These are phyloP conservation scores for Idaea biselata DNA, from an alignment of 2,888 invertebrate genomes.

Conservation along the genomic window DNA sequence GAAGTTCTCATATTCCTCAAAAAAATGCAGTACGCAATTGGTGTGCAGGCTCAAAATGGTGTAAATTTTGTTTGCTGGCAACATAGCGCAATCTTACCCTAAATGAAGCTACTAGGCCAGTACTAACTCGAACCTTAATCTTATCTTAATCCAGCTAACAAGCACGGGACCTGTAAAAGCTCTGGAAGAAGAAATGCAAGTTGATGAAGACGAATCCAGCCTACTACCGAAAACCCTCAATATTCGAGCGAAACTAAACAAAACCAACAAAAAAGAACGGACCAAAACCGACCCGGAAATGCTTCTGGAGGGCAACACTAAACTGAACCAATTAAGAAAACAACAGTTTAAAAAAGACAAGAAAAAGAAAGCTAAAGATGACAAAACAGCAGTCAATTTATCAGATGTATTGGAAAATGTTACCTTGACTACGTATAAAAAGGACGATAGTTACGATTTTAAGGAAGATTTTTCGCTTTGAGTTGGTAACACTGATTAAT, in stretches of 20 bases:
- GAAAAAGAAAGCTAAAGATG: conserved; percentile 74
- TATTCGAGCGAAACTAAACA: conserved; percentile 61
- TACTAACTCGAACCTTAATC: not conserved
- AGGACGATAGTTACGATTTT: conserved; percentile 82
- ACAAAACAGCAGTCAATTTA: conserved; percentile 83
- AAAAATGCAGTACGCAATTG: too few species aligned
- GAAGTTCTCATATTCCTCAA: too few species aligned
- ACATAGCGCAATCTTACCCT: too few species aligned
- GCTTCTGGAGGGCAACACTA: conserved; percentile 85
- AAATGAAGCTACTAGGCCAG: too few species aligned
- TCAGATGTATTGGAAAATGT: conserved; percentile 84
- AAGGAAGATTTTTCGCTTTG: conserved; percentile 78
- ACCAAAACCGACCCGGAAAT: conserved; percentile 83
- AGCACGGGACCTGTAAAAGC: conserved; percentile 83
- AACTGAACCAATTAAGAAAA: conserved; percentile 65
- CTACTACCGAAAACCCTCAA: conserved; percentile 64
- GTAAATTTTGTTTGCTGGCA: too few species aligned
- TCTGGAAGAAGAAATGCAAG: conserved; percentile 74
- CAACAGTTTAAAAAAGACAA: conserved; percentile 83
- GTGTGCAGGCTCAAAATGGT: too few species aligned
- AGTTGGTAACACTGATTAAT: conserved; percentile 2
- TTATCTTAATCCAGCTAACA: conserved; percentile 76
- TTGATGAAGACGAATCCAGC: conserved; percentile 73
- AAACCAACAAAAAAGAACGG: conserved; percentile 54
- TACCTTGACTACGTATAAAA: conserved; percentile 60